A percentile compares a stretch with the other conserved stretches of the same genome.
Conservation (phyloP, 2,888 invertebrate genomes). For the Coelopa pilipes region DNA sequence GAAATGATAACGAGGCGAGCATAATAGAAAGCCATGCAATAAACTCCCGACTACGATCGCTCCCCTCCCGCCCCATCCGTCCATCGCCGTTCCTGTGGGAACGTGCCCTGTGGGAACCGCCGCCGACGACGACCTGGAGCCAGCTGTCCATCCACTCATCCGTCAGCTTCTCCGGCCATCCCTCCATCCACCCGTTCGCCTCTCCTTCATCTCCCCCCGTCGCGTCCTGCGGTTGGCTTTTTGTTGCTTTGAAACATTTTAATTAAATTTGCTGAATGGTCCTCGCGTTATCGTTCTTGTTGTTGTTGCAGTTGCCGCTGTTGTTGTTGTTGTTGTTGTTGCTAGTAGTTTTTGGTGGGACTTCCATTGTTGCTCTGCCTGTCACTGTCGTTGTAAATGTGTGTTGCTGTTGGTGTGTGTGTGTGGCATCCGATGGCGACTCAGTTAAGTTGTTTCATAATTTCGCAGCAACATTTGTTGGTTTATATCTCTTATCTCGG, state of each 20-base stretch:
- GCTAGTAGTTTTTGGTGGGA: no score
- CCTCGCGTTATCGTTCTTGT: no score
- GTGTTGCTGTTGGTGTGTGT: no score
- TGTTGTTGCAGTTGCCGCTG: no score
- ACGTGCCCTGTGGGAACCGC: neutral
- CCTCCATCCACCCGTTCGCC: neutral
- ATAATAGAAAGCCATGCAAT: conserved; percentile 12
- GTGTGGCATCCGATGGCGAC: no score
- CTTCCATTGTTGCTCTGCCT: no score
- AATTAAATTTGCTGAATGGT: conserved; percentile 3
- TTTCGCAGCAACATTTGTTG: neutral
- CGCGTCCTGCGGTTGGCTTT: neutral
- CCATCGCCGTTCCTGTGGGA: neutral
- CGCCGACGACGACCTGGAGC: neutral
- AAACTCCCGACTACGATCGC: neutral
- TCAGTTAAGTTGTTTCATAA: conserved; percentile 2
- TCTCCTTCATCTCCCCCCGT: no score
- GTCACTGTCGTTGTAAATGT: no score
- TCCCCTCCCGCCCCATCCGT: neutral
- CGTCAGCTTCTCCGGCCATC: neutral
- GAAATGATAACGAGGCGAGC: conserved; percentile 3
- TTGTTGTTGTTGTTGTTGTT: no score
- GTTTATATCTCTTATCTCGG: neutral
- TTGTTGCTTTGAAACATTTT: neutral
- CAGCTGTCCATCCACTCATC: neutral